Percentiles rank a stretch among this genome's conserved stretches.
phyloP scores from a whole-genome alignment of 2,113 vertebrate genomes.

The Oreotrochilus melanogaster region DNA sequence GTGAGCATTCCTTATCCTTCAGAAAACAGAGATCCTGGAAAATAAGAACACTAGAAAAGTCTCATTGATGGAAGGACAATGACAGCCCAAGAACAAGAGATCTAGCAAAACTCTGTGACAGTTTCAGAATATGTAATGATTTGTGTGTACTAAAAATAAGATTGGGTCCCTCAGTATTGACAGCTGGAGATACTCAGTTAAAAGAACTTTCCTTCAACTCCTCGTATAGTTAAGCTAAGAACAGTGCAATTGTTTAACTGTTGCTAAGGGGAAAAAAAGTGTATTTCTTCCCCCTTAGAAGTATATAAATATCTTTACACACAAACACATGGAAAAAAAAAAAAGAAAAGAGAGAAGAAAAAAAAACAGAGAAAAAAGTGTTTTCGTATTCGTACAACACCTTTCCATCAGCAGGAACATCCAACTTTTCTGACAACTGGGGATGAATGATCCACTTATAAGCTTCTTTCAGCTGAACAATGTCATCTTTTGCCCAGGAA shows the following conservation, averaged over 20 bases:
- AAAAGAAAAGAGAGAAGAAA: not conserved
- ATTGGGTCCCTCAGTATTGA: not conserved
- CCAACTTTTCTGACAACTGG: constrained; percentile 86
- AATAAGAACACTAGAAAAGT: not conserved
- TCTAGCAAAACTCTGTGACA: not conserved
- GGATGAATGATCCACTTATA: constrained; percentile 95
- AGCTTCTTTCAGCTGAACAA: constrained; percentile 93
- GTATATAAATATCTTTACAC: not conserved
- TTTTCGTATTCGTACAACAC: constrained; percentile 66
- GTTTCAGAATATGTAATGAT: not conserved
- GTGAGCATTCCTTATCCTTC: not conserved
- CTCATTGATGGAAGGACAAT: not conserved
- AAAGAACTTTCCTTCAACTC: not conserved
- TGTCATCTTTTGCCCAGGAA: constrained; percentile 84
- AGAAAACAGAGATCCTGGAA: not conserved
- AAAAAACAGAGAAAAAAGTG: not conserved
- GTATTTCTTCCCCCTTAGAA: not conserved
- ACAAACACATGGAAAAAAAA: not conserved
- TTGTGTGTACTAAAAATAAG: not conserved
- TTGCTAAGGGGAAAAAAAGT: not conserved
- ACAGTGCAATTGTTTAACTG: not conserved
- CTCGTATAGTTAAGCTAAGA: not conserved
- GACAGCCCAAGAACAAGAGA: not conserved
- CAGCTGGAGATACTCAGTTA: not conserved
- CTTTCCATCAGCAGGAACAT: constrained; percentile 87